Evolutionary conservation across 2,113 vertebrate genomes (phyloP), one percentile per base, ranked within the genome.

Genomic region (Numida meleagris): DNA sequence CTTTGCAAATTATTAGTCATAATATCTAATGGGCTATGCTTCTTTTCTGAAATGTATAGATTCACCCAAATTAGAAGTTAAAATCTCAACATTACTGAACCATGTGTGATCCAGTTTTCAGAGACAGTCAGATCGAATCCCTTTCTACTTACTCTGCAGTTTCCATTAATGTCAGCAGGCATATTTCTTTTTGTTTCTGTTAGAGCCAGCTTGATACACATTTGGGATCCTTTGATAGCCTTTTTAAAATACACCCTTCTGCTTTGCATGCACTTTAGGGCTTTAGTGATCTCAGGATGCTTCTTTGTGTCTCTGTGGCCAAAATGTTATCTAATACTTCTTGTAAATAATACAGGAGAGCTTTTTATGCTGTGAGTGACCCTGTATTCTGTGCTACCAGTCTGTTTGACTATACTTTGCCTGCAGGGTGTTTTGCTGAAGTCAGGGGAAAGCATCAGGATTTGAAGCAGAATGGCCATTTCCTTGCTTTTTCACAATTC

Each of bases 291-390:
- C 73, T 90, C 86, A 63, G 0, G 4, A 63, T 83, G 75, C 14
- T 86, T 85, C 85, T 93, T 89, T 92, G 70, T 92, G 77, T 84
- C 66, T 91, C 58, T 0, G 3, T 71, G 71, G 82, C 63, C 75
- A 85, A 92, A 87, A 88, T 88, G 51, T 72, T 91, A 81, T 71
- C 88, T 91, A 88, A 77, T 74, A 77, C 78, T 82, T 86, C 91
- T 95, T 94, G 93, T 86, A 96, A 95, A 94, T 93, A 91, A 68
- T 80, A 94, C 79, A 93, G 67, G 72, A 88, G 88, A 90, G 80
- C 43, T 90, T 96, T 90, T 89, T 85, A 34, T 59, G 89, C 74
- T 46, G 21, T 36, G 12, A 82, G 78, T 53, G 82, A 93, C 93
- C 89, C 79, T 81, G 33, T 33, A 71, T 19, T 53, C 15, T 77